Evolutionary conservation across 2,113 vertebrate species (phyloP), one percentile per base, ranked within the genome.

Genomic region (Alligator sinensis): DNA sequence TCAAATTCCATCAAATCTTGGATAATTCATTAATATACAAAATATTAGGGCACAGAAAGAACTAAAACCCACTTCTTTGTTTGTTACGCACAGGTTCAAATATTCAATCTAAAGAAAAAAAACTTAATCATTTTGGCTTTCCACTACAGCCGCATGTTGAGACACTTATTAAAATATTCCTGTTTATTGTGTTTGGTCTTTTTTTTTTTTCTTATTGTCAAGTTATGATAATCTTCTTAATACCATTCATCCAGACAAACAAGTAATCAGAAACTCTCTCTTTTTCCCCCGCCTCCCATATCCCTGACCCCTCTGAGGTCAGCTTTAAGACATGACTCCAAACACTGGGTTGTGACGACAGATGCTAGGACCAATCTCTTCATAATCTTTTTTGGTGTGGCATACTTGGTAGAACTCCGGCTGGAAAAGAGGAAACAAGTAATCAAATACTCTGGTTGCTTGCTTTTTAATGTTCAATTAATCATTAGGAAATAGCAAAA

Each of bases 271-370:
- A 98, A 98, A 97, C 95, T 89, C 61, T 83, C 84, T 59, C 68
- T 93, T 75, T 91, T 96, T 92, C 90, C 95, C 89, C 95, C 96
- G 96, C 91, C 86, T 93, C 97, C 97, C 97, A 95, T 96, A 95
- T 76, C 94, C 95, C 96, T 97, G 93, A 94, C 94, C 94, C 94
- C 88, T 92, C 68, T 59, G 27, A 95, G 97, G 96, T 96, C 98
- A 97, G 80, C 90, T 98, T 99, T 99, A 99, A 88, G 99, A 99
- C 99, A 99, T 99, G 97, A 99, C 99, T 96, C 99, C 99, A 88
- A 99, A 99, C 94, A 99, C 99, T n/a, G 99, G 99, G 97, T 99
- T 99, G 98, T 99, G 99, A 98, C 99, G 99, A 97, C 99, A 99
- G 98, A 99, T 99, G 98, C 99, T 99, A 93, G 99, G 99, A 95